A percentile compares a stretch with the other conserved stretches of the same genome.
Evolutionary conservation across 64 coral and sea anemone genomes (phyloP).

Genomic region (Platygyra sinensis): DNA sequence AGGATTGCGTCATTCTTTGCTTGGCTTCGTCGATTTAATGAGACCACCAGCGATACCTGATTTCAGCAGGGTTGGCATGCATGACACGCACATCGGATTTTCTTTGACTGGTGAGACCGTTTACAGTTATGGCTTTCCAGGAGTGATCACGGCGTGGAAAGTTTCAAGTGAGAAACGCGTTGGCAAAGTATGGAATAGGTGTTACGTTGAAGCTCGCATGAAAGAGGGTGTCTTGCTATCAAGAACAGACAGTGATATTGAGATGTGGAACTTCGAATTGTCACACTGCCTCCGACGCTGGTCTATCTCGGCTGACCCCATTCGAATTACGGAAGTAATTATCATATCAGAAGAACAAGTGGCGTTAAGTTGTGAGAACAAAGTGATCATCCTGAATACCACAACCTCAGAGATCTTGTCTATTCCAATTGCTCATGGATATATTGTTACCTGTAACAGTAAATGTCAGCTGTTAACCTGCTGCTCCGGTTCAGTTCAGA

Average conservation of each 20-base stretch:
- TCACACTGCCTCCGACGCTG: background rate
- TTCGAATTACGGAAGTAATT: background rate
- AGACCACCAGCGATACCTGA: too few species aligned
- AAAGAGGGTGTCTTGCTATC: background rate
- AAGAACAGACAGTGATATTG: background rate
- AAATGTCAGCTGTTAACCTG: background rate
- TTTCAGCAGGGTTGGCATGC: too few species aligned
- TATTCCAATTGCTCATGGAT: background rate
- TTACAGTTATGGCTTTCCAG: too few species aligned
- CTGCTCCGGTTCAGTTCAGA: background rate
- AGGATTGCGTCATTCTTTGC: too few species aligned
- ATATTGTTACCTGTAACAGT: constrained; percentile 3
- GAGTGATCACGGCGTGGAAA: too few species aligned
- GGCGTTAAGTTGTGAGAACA: background rate
- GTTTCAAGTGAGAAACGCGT: too few species aligned
- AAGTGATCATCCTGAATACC: too few species aligned
- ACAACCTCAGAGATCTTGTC: background rate
- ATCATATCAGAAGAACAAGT: background rate
- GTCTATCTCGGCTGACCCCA: background rate
- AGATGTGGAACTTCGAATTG: background rate
- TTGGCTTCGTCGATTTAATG: too few species aligned
- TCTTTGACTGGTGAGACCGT: too few species aligned
- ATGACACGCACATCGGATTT: too few species aligned
- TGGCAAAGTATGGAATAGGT: too few species aligned
- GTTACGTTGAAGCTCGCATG: background rate